Base-by-base conservation (phyloP, 2,888 invertebrate genomes). In the Drosophila prolongata region DNA sequence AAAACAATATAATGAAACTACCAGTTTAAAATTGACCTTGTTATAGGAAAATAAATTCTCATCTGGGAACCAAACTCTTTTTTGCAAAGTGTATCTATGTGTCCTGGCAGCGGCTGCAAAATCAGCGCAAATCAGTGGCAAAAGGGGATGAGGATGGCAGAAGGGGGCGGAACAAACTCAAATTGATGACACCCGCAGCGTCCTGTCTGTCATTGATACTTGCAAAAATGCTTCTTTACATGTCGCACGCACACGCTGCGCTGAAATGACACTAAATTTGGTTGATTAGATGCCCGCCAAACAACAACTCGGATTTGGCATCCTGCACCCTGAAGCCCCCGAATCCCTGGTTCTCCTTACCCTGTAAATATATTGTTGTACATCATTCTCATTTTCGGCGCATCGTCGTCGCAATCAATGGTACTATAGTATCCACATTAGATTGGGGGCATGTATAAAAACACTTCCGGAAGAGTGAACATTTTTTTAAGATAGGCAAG, bases 121-220 rank as follows among this genome's bases (percentile, higher is more conserved):
- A 87, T 89, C 84, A 89, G 84, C 81, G 69, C 64, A 88, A 85
- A 89, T 85, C 85, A 89, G 84, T 81, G 84, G 70, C 75, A 77
- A 75, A 65, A 57, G 65, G 52, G 34, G 8, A 2, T 10, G 27
- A 9, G 54, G 44, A 6, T n/a, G 46, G 43, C 24, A 14, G 14
- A 19, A n/a, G 19, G 40, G 24, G 50, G 38, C 53, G 8, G 52
- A 24, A 24, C 70, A 83, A 83, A 87, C 81, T 69, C 75, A 76
- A 89, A 89, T 89, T 87, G 86, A 85, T 86, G 86, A 85, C 85
- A 89, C 87, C 76, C 89, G 89, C 84, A 83, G 84, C 58, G 62
- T 61, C 62, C 70, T 76, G 74, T 59, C 76, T 85, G 86, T 77
- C 78, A 87, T 68, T 72, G 88, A 83, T 83, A 87, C 88, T 85